Base-by-base conservation (phyloP, 2,888 invertebrate genomes). In the Drosophila neotestacea region DNA sequence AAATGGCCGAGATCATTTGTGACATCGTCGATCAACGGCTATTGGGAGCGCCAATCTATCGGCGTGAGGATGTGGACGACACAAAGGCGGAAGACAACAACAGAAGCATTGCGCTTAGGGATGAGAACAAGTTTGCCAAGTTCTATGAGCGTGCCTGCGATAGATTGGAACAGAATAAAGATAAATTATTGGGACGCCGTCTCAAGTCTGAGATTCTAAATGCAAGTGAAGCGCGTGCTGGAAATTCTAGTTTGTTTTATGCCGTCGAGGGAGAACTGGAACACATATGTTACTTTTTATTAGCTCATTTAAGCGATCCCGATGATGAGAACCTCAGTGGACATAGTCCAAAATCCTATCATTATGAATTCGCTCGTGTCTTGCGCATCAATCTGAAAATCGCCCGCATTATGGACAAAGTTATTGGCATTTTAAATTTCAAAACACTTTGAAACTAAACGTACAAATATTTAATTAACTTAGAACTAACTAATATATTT, bases 301-400 rank as follows among this genome's bases (percentile, higher is more conserved):
- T 92, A 47, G 91, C 91, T 0, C 91, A 92, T 56, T 70, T 91
- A 13, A 80, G 87, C 7, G 87, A 92, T 81, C 92, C 92, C 3
- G 86, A 87, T 6, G 73, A 89, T 13, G 80, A 86, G 61, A 92
- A 91, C 62, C 79, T 88, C 9, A 83, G 90, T 66, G 91, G 91
- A 0, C 73, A 86, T 34, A 90, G 91, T 68, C 89, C 92, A 10
- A 87, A 82, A 67, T 73, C 89, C 0, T 92, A 63, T 56, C 88
- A 86, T 16, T 86, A 86, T 68, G 85, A 86, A 75, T 84, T 90
- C 77, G 76, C 78, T n/a, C 52, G 91, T 67, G 50, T 79, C 46
- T 60, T 90, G 79, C 48, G 80, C 4, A 77, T 92, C 4, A 90
- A 79, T 74, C 41, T 91, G 32, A 89, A 86, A 56, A 75, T 92